phyloP scores from a whole-genome alignment of 2,113 vertebrate genomes.

The Nannobrachium achirus region DNA sequence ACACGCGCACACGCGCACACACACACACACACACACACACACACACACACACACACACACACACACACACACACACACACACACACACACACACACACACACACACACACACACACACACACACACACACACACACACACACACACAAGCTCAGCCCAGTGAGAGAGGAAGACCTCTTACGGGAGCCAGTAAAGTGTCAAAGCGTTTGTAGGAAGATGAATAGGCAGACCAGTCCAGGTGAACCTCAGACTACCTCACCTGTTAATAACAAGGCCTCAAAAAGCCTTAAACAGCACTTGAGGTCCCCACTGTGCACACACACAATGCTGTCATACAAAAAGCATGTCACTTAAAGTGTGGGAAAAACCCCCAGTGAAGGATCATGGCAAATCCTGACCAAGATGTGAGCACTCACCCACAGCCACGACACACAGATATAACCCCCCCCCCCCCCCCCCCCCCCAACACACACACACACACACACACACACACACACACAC shows the following conservation, averaged over 20 bases:
- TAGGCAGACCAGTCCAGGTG: constrained; percentile 47
- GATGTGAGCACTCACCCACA: neutral
- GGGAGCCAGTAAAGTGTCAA: constrained; percentile 4
- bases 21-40: neutral
- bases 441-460: no score
- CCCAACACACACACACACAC: constrained; percentile 6
- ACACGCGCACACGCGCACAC: neutral
- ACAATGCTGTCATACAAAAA: constrained; percentile 30
- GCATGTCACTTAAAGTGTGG: constrained; percentile 29
- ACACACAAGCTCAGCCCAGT: no score
- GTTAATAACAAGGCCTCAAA: constrained; percentile 50
- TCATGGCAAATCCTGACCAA: neutral
- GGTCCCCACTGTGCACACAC: constrained; percentile 28
- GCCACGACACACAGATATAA: neutral
- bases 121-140: no score
- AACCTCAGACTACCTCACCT: constrained; percentile 26
- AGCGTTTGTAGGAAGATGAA: constrained; percentile 41
- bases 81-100: no score
- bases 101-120: no score
- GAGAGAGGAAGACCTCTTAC: no score
- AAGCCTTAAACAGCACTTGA: constrained; percentile 38
- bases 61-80: neutral
- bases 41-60: constrained; percentile 3
- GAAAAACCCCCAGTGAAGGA: constrained; percentile 1
- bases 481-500: neutral